phyloP scores from a whole-genome alignment of 2,113 vertebrate genomes.

The Gasterosteus aculeatus region DNA sequence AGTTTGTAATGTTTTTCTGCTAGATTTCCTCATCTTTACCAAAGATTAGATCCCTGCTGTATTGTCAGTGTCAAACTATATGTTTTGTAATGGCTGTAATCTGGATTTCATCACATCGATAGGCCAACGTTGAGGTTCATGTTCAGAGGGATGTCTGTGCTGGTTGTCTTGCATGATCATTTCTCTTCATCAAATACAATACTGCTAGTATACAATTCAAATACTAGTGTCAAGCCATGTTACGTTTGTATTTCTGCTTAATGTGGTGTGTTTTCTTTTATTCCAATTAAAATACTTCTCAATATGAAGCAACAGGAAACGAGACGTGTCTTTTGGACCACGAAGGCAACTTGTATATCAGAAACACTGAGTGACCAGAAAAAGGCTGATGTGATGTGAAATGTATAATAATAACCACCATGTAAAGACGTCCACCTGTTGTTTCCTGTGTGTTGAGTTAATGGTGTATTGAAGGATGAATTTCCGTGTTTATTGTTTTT shows the following conservation, averaged over 20 bases:
- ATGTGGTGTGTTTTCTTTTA: neutral
- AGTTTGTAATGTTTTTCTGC: constrained; percentile 13
- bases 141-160: constrained; percentile 38
- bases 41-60: constrained; percentile 61
- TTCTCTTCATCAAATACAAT: constrained; percentile 62
- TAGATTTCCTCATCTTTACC: constrained; percentile 59
- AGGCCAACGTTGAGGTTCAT: neutral
- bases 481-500: neutral
- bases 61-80: constrained; percentile 17
- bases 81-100: constrained; percentile 23
- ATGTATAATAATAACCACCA: neutral
- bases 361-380: neutral
- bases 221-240: constrained; percentile 25
- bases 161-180: constrained; percentile 67
- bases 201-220: constrained; percentile 60
- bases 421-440: neutral
- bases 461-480: neutral
- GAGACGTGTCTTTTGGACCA: neutral
- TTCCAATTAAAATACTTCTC: neutral
- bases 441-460: neutral
- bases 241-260: neutral
- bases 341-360: neutral
- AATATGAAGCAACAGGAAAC: neutral
- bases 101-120: constrained; percentile 7
- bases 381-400: neutral